Percentiles rank a stretch among this genome's conserved stretches.
Evolutionary conservation across 2,888 invertebrate species (phyloP).

Genomic region (Athrips mouffetella): DNA sequence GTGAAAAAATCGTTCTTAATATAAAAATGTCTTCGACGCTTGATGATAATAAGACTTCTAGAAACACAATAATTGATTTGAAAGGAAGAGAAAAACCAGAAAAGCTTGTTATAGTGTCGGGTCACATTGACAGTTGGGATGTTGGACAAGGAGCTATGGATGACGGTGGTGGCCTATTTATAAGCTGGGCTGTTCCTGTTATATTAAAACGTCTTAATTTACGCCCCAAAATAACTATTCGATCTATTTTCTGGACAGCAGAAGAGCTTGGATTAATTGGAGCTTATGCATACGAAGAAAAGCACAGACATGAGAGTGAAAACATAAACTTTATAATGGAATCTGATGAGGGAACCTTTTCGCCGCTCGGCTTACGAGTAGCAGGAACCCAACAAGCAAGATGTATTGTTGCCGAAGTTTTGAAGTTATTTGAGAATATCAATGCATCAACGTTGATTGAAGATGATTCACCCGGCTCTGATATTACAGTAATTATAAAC

Average conservation of each 20-base stretch:
- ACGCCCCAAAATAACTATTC: conserved; percentile 83
- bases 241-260: conserved; percentile 88
- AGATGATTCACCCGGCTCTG: conserved; percentile 81
- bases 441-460: conserved; percentile 81
- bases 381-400: conserved; percentile 79
- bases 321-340: conserved; percentile 89
- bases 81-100: conserved; percentile 68
- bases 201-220: conserved; percentile 82
- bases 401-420: conserved; percentile 83
- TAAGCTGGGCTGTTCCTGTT: conserved; percentile 86
- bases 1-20: conserved; percentile 64
- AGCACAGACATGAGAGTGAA: conserved; percentile 74
- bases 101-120: conserved; percentile 85
- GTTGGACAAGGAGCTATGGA: conserved; percentile 93
- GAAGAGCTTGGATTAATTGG: conserved; percentile 87
- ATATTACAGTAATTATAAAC: conserved; percentile 80
- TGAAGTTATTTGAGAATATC: conserved; percentile 81
- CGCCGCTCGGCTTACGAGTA: conserved; percentile 83
- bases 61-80: conserved; percentile 86
- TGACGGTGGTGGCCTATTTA: conserved; percentile 88
- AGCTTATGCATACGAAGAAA: conserved; percentile 80
- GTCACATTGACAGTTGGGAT: conserved; percentile 93
- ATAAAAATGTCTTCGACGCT: conserved; percentile 82
- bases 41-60: conserved; percentile 75
- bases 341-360: conserved; percentile 89